These are phyloP conservation scores for Diacarnus erythraeanus DNA, from an alignment of 37 sponge, comb jelly and placozoan species.

Conservation along the genomic window DNA sequence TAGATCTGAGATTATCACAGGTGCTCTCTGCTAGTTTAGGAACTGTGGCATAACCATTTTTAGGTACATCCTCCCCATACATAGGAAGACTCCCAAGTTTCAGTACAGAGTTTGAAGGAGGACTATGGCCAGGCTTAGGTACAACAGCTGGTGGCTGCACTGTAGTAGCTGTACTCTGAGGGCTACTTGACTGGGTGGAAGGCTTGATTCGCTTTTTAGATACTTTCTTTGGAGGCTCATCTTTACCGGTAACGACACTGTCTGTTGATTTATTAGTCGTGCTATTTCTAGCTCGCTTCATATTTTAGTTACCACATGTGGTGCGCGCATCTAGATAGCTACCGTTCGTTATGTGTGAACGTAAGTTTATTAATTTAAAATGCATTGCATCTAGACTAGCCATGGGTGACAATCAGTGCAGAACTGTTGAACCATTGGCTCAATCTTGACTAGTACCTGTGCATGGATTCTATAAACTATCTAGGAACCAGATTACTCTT, in stretches of 20 bases:
- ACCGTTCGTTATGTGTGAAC: no score
- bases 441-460: no score
- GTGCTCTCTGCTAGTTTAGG: conserved; percentile 25
- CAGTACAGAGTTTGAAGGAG: background rate
- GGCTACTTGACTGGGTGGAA: background rate
- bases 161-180: background rate
- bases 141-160: background rate
- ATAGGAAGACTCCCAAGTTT: conserved; percentile 51
- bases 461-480: no score
- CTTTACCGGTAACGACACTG: background rate
- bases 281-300: conserved; percentile 1
- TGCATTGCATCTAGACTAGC: no score
- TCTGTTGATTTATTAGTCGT: background rate
- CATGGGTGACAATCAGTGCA: no score
- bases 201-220: background rate
- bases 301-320: background rate
- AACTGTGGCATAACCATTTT: conserved; percentile 10
- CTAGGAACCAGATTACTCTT: no score
- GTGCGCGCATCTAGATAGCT: no score
- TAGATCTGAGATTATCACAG: conserved; percentile 21
- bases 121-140: background rate
- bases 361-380: no score
- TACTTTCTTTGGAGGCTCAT: conserved; percentile 30
- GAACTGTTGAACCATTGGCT: no score
- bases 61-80: conserved; percentile 50